These are phyloP conservation scores for Paramormyrops hopkinsi DNA, from an alignment of 2,797 vertebrate species.

Conservation along the genomic window DNA sequence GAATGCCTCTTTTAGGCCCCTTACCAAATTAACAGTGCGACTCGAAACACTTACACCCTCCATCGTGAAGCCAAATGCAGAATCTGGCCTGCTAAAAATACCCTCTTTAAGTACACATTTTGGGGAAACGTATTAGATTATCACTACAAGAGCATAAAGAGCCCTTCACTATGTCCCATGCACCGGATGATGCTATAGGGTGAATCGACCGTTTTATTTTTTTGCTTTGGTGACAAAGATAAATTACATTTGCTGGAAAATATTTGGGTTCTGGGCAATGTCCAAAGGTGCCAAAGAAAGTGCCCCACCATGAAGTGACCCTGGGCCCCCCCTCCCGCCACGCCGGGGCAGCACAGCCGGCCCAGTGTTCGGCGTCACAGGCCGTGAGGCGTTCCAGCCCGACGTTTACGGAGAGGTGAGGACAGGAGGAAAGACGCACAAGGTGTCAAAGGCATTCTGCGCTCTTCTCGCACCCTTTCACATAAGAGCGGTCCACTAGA, in stretches of 20 bases:
- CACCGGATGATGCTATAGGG: slow-evolving; percentile 19
- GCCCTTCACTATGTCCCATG: slow-evolving; percentile 22
- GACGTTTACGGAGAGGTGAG: slow-evolving; percentile 16
- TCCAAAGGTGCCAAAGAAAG: slow-evolving; percentile 14
- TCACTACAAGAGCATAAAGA: slow-evolving; percentile 30
- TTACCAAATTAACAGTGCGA: slow-evolving; percentile 12
- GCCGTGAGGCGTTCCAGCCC: not conserved
- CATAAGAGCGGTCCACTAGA: not conserved
- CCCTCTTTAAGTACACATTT: slow-evolving; percentile 15
- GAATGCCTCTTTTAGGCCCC: not conserved
- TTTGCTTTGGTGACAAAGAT: slow-evolving; percentile 39
- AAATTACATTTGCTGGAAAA: slow-evolving; percentile 34
- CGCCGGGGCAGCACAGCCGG: not conserved
- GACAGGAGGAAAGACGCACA: not conserved
- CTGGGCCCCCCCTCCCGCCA: not conserved
- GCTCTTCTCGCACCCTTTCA: not conserved
- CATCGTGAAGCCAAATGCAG: slow-evolving; percentile 22
- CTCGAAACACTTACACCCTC: slow-evolving; percentile 20
- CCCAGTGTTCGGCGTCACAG: slow-evolving; percentile 2
- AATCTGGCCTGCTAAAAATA: slow-evolving; percentile 33
- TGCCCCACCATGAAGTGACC: not conserved
- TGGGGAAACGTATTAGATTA: slow-evolving; percentile 29
- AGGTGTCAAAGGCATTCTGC: not conserved
- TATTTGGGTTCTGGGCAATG: slow-evolving; percentile 14
- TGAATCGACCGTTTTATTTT: slow-evolving; percentile 36